phyloP scores from a whole-genome alignment of 2,888 invertebrate genomes.

The Caenorhabditis drosophilae region DNA sequence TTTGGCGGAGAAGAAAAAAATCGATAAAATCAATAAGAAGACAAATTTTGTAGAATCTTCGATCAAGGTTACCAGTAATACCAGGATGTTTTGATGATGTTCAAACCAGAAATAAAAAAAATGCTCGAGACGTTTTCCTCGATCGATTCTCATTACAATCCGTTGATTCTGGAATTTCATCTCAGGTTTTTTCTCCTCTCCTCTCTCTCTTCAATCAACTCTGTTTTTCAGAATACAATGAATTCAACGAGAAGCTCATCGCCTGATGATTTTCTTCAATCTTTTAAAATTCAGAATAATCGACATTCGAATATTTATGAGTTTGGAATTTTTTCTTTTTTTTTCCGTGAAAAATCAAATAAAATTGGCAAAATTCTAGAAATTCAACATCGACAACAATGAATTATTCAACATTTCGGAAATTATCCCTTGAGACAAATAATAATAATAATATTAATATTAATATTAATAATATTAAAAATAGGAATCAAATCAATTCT shows the following conservation, averaged over 20 bases:
- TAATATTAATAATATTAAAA: too few relatives aligned
- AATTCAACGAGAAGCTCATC: conserved; percentile 35
- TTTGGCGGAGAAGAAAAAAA: too few relatives aligned
- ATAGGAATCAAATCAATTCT: too few relatives aligned
- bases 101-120: conserved; percentile 37
- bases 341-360: background rate
- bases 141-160: conserved; percentile 44
- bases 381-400: conserved; percentile 18
- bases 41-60: conserved; percentile 35
- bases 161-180: conserved; percentile 45
- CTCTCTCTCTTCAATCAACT: too few relatives aligned
- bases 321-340: conserved; percentile 1
- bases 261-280: conserved; percentile 22
- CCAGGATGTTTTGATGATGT: conserved; percentile 46
- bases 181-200: conserved; percentile 5
- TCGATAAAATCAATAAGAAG: too few relatives aligned
- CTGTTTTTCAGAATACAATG: conserved; percentile 17
- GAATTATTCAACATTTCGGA: conserved; percentile 46
- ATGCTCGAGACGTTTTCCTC: conserved; percentile 21
- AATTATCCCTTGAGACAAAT: conserved; percentile 37
- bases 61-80: conserved; percentile 41
- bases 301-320: conserved; percentile 33
- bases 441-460: conserved; percentile 8
- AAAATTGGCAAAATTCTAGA: conserved; percentile 15
- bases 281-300: conserved; percentile 1